Evolutionary conservation across 1,140 invertebrate species (phyloP), one percentile per base, ranked within the genome.

Genomic region (Lepidurus packardi): DNA sequence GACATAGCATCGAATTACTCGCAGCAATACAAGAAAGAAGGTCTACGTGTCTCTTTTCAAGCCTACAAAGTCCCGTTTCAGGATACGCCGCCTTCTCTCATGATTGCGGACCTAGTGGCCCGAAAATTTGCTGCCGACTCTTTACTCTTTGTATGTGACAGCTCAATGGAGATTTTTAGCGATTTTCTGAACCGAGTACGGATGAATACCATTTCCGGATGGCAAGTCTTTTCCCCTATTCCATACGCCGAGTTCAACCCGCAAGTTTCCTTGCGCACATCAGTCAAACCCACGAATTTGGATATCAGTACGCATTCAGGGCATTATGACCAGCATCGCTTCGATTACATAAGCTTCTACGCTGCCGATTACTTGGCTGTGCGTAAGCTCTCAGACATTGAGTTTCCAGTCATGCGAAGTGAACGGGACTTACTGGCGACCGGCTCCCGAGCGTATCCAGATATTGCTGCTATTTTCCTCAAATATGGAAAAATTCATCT

Each of bases 151-250:
- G 83, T 93, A 79, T 86, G 88, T 21, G 88, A 90, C 80, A 87
- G 89, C 21, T 87, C 89, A 80, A 89, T 91, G 84, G 89, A 91
- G 82, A 86, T 95, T 75, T 89, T 89, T 78, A 82, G 88, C 53
- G 94, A 96, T 82, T 96, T 93, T 84, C 87, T 96, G 21, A 97
- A 95, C 45, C 84, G 92, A 89, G 90, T 93, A 9, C 87, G 93
- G 78, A 94, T 95, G 92, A 94, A 94, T 84, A 95, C 92, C 5
- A 93, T 95, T 77, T 85, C 85, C 75, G 90, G 90, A 77, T 91
- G 89, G 83, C 94, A 95, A 87, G 88, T 94, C 80, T 96, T 91
- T 84, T 90, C 90, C 81, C 91, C 94, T 34, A 90, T 94, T 53
- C 92, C 92, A n/a, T 95, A 94, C 83, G 87, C 89, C 74, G 90